Evolutionary conservation across 37 sponge, comb jelly and placozoan species (phyloP), one percentile per base, ranked within the genome.

Genomic region (Eunapius fragilis): DNA sequence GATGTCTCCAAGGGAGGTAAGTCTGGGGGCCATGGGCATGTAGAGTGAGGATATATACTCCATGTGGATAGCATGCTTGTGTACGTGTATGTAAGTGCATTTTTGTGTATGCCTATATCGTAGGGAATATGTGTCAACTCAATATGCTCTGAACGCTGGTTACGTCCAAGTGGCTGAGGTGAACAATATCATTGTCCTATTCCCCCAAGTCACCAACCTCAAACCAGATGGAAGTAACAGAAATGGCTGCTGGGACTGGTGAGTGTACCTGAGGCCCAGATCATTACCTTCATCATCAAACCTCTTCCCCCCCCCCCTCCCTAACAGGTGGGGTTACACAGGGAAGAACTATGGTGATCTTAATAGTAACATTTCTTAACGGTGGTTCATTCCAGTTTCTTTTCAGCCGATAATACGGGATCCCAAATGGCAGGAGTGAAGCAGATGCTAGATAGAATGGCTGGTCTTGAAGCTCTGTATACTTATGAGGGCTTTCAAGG

Each of bases 221-320:
- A 79, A 79, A 34, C 69, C 81, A 17, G 58, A 17, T 58, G 58
- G 58, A 31, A 6, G 34, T 25, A 95, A 95, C 70, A 92, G 93
- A 28, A 74, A 85, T 25, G 92, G 92, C 30, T 95, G 95, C 83
- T 95, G 91, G 91, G 95, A 95, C 70, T 95, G 95, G 95, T 95
- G 81, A 69, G 89, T 32, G 26, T 79, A 19, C 67, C 12, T 12
- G 12, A 33, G 33, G 23, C 24, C 24, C 48, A 3, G 28, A 38
- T 41, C 22, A 17, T 11, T 58, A 19, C 47, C 9, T 45, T 45
- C 47, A 45, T 9, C 47, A 4, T 45, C 9, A 4, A 11, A 45
- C 9, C 58, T 17, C 58, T 17, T 2, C 22, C 22, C 17, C 22
- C 1, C 22, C 58, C 6, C 6, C 17, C 58, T 78, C 0, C 32